phyloP scores from a whole-genome alignment of 2,797 vertebrate species.

The Sardinella longiceps region DNA sequence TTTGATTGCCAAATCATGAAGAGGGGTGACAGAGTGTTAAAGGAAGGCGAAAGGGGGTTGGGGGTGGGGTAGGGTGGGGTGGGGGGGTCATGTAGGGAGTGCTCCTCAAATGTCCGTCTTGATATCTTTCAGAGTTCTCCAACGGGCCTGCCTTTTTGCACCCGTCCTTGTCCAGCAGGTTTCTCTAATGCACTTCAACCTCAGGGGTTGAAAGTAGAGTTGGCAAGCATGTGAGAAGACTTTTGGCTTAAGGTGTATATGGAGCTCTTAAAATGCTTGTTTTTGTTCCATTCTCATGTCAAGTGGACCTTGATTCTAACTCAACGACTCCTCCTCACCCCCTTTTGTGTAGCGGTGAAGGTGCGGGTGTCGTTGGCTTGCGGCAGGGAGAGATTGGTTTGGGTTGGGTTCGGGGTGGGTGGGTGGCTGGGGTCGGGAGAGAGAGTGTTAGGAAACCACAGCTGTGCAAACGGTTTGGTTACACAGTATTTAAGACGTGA shows the following conservation, averaged over 20 bases:
- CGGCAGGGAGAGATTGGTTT: not conserved
- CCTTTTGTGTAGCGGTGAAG: not conserved
- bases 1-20: slow-evolving; percentile 13
- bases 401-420: no score
- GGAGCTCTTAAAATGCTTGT: not conserved
- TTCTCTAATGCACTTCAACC: not conserved
- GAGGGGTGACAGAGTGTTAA: not conserved
- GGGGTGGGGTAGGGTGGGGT: no score
- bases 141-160: not conserved
- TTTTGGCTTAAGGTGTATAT: not conserved
- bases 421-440: no score
- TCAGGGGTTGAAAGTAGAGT: not conserved
- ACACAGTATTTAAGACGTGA: slow-evolving; percentile 70
- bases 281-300: not conserved
- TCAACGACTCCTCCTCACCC: not conserved
- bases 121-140: not conserved
- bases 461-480: slow-evolving; percentile 71
- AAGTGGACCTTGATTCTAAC: not conserved
- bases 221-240: not conserved
- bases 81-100: no score
- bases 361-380: not conserved
- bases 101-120: not conserved
- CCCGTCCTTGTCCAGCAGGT: not conserved
- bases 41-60: not conserved
- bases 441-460: slow-evolving; percentile 58